Evolutionary conservation across 30 jellyfish, hydroid and myxozoan species (phyloP).

Genomic region (Aurelia coerulea): DNA sequence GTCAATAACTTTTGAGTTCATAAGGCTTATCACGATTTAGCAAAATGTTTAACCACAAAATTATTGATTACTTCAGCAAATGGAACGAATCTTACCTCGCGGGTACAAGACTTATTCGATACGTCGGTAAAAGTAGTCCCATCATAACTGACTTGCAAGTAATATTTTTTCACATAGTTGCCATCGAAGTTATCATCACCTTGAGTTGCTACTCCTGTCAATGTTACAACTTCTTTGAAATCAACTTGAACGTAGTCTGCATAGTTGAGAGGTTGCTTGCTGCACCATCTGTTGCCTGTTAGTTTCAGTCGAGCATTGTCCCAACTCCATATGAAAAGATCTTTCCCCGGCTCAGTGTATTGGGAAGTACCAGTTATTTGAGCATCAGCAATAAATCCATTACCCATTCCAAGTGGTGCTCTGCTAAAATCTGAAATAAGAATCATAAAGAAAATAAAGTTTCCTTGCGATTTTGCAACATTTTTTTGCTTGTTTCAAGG

Average conservation of each 20-base stretch:
- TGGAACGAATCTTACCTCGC: conserved; percentile 2
- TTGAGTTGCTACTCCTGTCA: conserved; percentile 73
- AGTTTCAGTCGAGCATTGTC: conserved; percentile 40
- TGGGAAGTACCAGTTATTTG: conserved; percentile 52
- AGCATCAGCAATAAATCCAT: conserved; percentile 41
- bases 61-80: no score
- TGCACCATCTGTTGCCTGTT: conserved; percentile 58
- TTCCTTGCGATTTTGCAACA: no score
- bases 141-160: conserved; percentile 44
- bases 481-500: no score
- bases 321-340: background rate
- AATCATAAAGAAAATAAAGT: background rate
- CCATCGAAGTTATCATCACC: conserved; percentile 45
- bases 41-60: no score
- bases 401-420: conserved; percentile 64
- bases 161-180: conserved; percentile 27
- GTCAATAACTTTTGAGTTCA: no score
- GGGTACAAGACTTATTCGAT: background rate
- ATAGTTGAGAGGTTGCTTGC: conserved; percentile 26
- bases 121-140: conserved; percentile 7
- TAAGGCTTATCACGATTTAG: no score
- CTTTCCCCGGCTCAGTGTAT: background rate
- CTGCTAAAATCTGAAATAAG: conserved; percentile 31
- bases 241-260: conserved; percentile 66
- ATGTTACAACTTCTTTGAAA: conserved; percentile 37